Evolutionary conservation across 2,113 vertebrate species (phyloP).

Genomic region (Psettodes erumei): DNA sequence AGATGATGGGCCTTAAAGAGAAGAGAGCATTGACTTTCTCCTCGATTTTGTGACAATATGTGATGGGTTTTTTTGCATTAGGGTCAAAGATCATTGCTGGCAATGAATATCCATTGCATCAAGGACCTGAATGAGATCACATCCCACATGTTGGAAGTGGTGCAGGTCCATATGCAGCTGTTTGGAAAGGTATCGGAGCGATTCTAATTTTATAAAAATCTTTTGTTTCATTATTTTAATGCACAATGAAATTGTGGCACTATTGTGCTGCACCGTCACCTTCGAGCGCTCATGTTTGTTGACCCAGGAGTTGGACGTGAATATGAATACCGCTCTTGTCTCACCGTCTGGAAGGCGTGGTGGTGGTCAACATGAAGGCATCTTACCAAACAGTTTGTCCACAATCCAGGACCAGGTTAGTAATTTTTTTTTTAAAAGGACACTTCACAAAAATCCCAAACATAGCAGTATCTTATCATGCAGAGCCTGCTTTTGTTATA

Average conservation of each 20-base stretch:
- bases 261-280: background rate
- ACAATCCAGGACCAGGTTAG: constrained; percentile 45
- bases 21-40: no score
- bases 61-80: constrained; percentile 44
- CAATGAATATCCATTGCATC: constrained; percentile 84
- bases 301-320: constrained; percentile 46
- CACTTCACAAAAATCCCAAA: background rate
- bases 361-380: background rate
- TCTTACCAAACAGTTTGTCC: constrained; percentile 13
- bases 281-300: background rate
- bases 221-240: no score
- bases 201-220: background rate
- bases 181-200: constrained; percentile 38
- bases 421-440: background rate
- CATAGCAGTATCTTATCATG: background rate
- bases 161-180: constrained; percentile 85
- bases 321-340: constrained; percentile 54
- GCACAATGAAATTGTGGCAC: no score
- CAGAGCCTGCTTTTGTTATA: background rate
- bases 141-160: constrained; percentile 89
- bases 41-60: background rate
- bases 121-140: constrained; percentile 91
- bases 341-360: background rate
- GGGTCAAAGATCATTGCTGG: constrained; percentile 88
- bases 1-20: background rate